Percentiles rank a stretch among this genome's conserved stretches.
These are phyloP conservation scores for Ranitomeya imitator DNA, from an alignment of 2,113 vertebrate genomes.

Conservation along the genomic window DNA sequence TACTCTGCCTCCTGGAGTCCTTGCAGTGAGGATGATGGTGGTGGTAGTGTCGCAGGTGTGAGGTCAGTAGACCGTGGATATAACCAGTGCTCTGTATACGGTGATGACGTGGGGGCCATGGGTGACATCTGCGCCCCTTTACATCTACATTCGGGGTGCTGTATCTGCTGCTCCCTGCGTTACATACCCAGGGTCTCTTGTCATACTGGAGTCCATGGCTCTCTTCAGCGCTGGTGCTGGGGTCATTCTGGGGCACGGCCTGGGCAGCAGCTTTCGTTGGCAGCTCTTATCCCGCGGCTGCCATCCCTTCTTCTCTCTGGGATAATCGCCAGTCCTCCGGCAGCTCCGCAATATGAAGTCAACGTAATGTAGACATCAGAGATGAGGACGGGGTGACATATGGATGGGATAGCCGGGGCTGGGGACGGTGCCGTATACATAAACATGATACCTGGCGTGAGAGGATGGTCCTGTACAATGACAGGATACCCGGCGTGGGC, in stretches of 20 bases:
- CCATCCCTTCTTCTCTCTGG: conserved; percentile 22
- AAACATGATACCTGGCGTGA: too few relatives aligned
- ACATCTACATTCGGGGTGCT: neutral
- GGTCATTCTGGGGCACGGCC: conserved; percentile 19
- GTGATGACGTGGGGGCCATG: too few relatives aligned
- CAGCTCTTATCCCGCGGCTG: neutral
- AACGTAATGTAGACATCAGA: neutral
- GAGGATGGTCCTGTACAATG: too few relatives aligned
- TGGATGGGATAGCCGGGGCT: neutral
- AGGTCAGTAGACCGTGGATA: neutral
- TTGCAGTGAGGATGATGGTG: too few relatives aligned
- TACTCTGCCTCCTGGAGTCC: too few relatives aligned
- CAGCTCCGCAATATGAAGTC: neutral
- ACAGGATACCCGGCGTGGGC: too few relatives aligned
- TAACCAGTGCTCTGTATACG: too few relatives aligned
- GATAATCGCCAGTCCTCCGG: neutral
- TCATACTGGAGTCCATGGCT: neutral
- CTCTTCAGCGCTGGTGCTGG: neutral
- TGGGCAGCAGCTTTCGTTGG: neutral
- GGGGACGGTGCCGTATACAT: neutral
- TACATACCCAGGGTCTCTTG: neutral
- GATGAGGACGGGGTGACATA: neutral
- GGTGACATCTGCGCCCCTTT: too few relatives aligned
- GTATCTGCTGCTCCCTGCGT: neutral
- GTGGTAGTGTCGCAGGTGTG: neutral